phyloP scores from a whole-genome alignment of 2,113 vertebrate genomes.

The Oxyura jamaicensis region DNA sequence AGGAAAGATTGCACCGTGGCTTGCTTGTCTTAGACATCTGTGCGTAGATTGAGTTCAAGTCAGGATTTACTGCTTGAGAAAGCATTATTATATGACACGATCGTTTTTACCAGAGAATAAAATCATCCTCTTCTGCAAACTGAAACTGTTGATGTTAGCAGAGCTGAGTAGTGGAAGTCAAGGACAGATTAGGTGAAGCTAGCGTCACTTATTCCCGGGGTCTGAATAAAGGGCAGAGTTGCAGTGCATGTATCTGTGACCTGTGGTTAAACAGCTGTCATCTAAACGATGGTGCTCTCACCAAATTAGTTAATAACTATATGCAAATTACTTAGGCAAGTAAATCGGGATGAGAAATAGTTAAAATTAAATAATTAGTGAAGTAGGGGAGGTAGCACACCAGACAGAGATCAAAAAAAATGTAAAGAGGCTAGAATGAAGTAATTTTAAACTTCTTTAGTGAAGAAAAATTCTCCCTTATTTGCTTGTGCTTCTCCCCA shows the following conservation, averaged over 20 bases:
- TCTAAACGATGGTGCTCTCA: background rate
- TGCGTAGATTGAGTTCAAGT: background rate
- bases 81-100: background rate
- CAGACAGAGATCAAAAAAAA: background rate
- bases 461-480: background rate
- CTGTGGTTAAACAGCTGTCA: background rate
- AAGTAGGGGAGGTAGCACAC: background rate
- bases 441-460: background rate
- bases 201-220: background rate
- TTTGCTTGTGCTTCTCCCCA: background rate
- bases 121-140: background rate
- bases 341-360: background rate
- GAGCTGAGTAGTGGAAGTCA: background rate
- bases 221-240: background rate
- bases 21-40: background rate
- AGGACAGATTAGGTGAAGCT: background rate
- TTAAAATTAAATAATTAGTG: background rate
- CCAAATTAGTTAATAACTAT: background rate
- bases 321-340: background rate
- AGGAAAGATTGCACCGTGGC: background rate
- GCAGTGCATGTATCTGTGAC: fast-evolving
- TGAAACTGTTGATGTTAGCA: background rate
- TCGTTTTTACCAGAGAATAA: background rate
- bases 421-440: background rate
- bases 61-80: background rate